A percentile compares a stretch with the other conserved stretches of the same genome.
These are phyloP conservation scores for Pomacea canaliculata DNA, from an alignment of 2,888 invertebrate genomes.

Conservation along the genomic window DNA sequence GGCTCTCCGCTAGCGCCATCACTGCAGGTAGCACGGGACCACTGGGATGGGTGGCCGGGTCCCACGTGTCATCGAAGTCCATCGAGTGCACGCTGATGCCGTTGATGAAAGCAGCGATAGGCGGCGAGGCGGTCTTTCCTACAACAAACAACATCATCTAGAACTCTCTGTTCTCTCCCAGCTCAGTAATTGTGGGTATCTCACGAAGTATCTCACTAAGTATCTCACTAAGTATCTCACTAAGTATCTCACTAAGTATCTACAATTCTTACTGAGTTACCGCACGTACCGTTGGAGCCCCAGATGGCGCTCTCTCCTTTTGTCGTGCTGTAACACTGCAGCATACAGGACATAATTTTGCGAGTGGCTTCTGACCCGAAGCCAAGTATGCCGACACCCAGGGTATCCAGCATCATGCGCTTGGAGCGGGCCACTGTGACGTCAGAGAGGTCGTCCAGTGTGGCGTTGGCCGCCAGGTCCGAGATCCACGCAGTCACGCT, in stretches of 20 bases:
- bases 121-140: conserved; percentile 28
- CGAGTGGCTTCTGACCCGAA: conserved; percentile 36
- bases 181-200: no score
- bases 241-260: no score
- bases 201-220: no score
- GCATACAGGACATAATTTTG: no score
- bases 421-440: conserved; percentile 44
- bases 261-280: no score
- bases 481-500: conserved; percentile 43
- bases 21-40: conserved; percentile 52
- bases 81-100: conserved; percentile 53
- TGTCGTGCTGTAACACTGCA: not conserved
- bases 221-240: no score
- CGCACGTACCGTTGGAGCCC: conserved; percentile 23
- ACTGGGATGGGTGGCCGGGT: conserved; percentile 56
- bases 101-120: conserved; percentile 48
- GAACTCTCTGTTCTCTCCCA: no score
- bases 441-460: conserved; percentile 37
- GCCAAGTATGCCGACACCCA: conserved; percentile 45
- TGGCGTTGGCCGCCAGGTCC: conserved; percentile 40
- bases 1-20: conserved; percentile 43
- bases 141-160: not conserved
- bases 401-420: conserved; percentile 50
- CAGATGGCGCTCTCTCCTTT: conserved; percentile 25
- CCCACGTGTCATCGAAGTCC: conserved; percentile 60